These are phyloP conservation scores for Neogale vison DNA, from an alignment of 2,113 vertebrate species.

Conservation along the genomic window DNA sequence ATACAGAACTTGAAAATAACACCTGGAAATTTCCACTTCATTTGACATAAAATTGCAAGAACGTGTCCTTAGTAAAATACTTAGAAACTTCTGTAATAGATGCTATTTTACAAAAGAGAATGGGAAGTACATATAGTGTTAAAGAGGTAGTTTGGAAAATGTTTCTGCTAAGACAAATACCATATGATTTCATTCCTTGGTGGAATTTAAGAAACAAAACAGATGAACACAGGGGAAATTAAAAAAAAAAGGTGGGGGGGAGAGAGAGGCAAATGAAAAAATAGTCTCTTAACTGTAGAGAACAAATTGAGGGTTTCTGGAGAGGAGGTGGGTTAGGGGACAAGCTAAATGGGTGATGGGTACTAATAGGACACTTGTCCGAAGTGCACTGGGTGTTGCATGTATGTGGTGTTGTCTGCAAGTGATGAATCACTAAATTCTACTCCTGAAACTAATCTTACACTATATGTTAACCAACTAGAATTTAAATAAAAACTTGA, in stretches of 20 bases:
- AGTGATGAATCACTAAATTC: neutral
- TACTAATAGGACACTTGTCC: neutral
- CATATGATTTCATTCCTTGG: neutral
- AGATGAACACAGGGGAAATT: neutral
- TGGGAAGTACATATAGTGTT: neutral
- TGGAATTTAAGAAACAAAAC: neutral
- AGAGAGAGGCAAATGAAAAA: neutral
- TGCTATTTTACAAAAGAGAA: neutral
- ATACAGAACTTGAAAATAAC: constrained; percentile 28
- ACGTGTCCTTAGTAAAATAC: neutral
- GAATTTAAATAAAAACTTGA: neutral
- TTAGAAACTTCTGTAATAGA: neutral
- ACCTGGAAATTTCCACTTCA: constrained; percentile 45
- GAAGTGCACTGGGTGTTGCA: neutral
- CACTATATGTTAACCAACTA: neutral
- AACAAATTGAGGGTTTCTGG: neutral
- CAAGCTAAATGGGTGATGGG: neutral
- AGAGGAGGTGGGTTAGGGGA: neutral
- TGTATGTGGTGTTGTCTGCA: neutral
- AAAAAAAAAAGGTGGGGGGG: neutral
- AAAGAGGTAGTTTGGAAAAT: neutral
- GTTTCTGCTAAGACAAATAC: neutral
- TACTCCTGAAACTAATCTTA: neutral
- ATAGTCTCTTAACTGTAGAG: neutral
- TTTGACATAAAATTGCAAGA: neutral